These are phyloP conservation scores for Cochlearius cochlearius DNA, from an alignment of 2,113 vertebrate genomes.

Conservation along the genomic window DNA sequence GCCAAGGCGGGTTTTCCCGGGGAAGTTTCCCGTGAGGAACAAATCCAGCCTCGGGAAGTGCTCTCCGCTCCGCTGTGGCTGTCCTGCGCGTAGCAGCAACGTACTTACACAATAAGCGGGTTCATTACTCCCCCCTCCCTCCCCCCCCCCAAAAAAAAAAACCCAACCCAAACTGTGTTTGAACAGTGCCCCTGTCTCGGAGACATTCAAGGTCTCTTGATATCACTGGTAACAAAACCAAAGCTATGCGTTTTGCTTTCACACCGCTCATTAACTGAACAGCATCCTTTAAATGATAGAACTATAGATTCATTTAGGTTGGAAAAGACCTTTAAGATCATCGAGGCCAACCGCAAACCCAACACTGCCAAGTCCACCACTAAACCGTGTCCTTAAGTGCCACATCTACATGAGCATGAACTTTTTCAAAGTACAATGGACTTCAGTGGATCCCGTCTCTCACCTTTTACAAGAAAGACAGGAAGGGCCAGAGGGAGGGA, in stretches of 20 bases:
- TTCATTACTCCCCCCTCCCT: background rate
- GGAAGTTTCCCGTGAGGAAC: background rate
- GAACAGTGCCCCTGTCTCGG: background rate
- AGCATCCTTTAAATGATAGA: background rate
- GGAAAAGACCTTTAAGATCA: background rate
- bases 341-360: fast-evolving
- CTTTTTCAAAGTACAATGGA: background rate
- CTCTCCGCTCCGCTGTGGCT: background rate
- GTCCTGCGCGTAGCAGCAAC: fast-evolving
- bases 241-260: background rate
- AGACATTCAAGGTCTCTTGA: background rate
- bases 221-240: background rate
- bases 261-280: background rate
- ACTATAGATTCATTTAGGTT: background rate
- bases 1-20: fast-evolving
- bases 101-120: fast-evolving
- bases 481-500: background rate
- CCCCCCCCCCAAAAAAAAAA: background rate
- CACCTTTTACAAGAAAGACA: background rate
- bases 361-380: background rate
- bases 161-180: background rate
- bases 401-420: too few relatives aligned
- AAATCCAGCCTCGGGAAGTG: fast-evolving
- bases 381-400: background rate
- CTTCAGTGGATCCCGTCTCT: background rate